Percentiles rank a stretch among this genome's conserved stretches.
These are phyloP conservation scores for Hoplias malabaricus DNA, from an alignment of 2,113 vertebrate species.

Conservation along the genomic window DNA sequence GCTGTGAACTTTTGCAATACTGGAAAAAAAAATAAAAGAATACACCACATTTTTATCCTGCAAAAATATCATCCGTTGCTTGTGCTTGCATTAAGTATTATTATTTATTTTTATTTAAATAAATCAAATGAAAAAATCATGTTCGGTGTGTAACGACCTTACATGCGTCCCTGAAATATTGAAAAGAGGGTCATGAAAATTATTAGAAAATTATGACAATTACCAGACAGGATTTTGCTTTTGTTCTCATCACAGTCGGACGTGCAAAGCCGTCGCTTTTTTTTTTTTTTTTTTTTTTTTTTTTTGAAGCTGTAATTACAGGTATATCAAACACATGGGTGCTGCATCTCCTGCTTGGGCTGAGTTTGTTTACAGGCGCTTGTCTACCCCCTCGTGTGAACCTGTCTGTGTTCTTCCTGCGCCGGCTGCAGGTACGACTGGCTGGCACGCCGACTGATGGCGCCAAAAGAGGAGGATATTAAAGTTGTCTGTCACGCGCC, in stretches of 20 bases:
- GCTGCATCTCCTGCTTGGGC: slow-evolving; percentile 45
- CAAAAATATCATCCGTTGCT: not conserved
- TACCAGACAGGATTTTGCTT: slow-evolving; percentile 43
- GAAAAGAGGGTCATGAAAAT: not conserved
- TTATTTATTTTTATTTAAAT: not conserved
- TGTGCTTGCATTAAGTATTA: not conserved
- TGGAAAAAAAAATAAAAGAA: not conserved
- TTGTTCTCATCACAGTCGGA: slow-evolving; percentile 35
- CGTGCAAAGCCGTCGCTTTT: slow-evolving; percentile 49
- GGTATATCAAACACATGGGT: slow-evolving; percentile 56
- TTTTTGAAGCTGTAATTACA: slow-evolving; percentile 53
- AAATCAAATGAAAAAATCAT: not conserved
- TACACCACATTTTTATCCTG: not conserved
- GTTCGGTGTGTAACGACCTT: not conserved
- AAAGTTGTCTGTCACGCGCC: slow-evolving; percentile 83
- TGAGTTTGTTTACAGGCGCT: slow-evolving; percentile 70
- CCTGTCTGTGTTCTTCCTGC: slow-evolving; percentile 70
- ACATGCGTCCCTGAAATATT: not conserved
- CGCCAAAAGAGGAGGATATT: slow-evolving; percentile 77
- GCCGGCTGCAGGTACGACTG: slow-evolving; percentile 72
- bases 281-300: slow-evolving; percentile 33
- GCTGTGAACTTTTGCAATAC: not conserved
- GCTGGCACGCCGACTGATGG: slow-evolving; percentile 66
- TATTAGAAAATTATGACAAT: slow-evolving; percentile 48
- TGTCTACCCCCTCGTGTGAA: slow-evolving; percentile 67